Evolutionary conservation across 2,797 vertebrate genomes (phyloP), one percentile per base, ranked within the genome.

Genomic region (Parotocinclus haroldoi): DNA sequence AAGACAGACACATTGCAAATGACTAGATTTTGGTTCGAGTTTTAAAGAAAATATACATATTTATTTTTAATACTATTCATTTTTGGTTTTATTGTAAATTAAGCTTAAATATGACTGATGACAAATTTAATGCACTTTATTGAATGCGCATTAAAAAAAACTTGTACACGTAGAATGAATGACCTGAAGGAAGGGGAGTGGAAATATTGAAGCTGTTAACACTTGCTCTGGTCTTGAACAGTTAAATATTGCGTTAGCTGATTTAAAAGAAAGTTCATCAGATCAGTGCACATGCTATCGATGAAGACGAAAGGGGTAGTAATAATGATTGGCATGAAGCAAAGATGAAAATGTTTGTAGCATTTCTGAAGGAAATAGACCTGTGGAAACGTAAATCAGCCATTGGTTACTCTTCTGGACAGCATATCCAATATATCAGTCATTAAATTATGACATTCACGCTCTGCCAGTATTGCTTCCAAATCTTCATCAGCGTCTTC

Each of bases 341-440:
- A 61, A 61, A 50, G 9, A 50, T 49, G 58, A 18, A 61, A 37
- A 38, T 45, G 42, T 45, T 45, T 45, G 9, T 10, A 45, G 10
- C 42, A 45, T 10, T 45, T 45, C 3, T 45, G 9, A 10, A 10
- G 42, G 3, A 45, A 45, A 12, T 45, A 3, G 13, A 9, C 13
- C 3, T 10, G 13, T 61, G 59, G 44, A 61, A 50, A 36, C 0
- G 7, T 38, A 16, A 7, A 19, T 7, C 27, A 37, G 7, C 7
- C 59, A 37, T 19, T 16, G 3, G 19, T 61, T 37, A 9, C 45
- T 50, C 59, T 27, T 38, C 7, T 50, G 9, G 59, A 49, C 27
- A 61, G 59, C 36, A 37, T 61, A 50, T 49, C 59, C 7, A 38
- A 50, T 50, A 13, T 61, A 44, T 13, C 58, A 36, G 17, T 42